Base-by-base conservation (phyloP, 2,797 vertebrate genomes). In the Sebastes itinus region DNA sequence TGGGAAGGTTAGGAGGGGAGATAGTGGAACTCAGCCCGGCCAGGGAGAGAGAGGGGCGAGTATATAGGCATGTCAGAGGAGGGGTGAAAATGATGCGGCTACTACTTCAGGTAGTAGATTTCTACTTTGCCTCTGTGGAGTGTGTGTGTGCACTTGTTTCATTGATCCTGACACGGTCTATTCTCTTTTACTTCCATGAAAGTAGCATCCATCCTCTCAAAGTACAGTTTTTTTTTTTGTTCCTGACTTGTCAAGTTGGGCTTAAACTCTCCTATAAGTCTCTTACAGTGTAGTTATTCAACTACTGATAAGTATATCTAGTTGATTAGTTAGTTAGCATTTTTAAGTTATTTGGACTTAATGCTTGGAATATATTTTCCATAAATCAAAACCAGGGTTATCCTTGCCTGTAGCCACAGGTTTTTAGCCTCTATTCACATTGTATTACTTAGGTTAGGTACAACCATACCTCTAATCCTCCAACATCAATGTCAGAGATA, bases 1-100 rank as follows among this genome's bases (percentile, higher is more conserved):
- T 92, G 93, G 91, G 92, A 96, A 96, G 95, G 95, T 96, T 95
- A 95, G 93, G 87, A 88, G 87, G 89, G 85, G 88, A 92, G 91
- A 91, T 85, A 84, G 89, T 86, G 84, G 82, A 90, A 87, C 83
- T 88, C 81, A 77, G 87, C 82, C 81, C 7, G 65, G 84, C 68
- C 83, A 80, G 77, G 69, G 82, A 72, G 83, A 78, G 69, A 81
- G 42, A 75, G 69, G 79, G 76, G 82, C 10, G 54, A 89, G 81
- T 69, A 75, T 49, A 73, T 73, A 88, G 77, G 82, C 55, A 49
- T 82, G 89, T 81, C 73, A 77, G 63, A 75, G 60, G 38, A 78
- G 81, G 66, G 83, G 79, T 81, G 81, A 75, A 86, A 86, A 84
- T 85, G 64, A 77, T 87, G 85, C 79, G 84, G 81, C 77, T 84